Percentiles rank a stretch among this genome's conserved stretches.
Evolutionary conservation across 2,113 vertebrate genomes (phyloP).

Genomic region (Passer domesticus): DNA sequence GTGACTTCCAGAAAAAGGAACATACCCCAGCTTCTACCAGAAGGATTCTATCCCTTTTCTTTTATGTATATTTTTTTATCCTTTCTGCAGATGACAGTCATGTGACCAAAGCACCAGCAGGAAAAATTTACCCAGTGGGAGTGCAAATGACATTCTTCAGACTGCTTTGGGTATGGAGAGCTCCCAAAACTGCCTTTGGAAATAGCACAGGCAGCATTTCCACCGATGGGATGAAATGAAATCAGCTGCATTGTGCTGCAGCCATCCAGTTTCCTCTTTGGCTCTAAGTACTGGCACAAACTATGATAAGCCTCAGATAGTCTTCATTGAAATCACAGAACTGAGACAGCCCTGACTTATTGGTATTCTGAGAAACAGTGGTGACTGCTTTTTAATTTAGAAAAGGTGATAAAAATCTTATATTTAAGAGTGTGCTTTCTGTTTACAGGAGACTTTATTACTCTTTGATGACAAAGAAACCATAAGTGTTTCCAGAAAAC

Average conservation of each 20-base stretch:
- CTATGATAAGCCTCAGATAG: conserved; percentile 43
- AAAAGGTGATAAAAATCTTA: conserved; percentile 46
- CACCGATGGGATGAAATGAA: conserved; percentile 45
- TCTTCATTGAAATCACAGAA: conserved; percentile 27
- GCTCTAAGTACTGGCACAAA: conserved; percentile 37
- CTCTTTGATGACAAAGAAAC: conserved; percentile 12
- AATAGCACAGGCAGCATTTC: conserved; percentile 22
- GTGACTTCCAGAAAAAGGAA: not conserved
- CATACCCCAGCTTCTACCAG: not conserved
- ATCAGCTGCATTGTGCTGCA: conserved; percentile 47
- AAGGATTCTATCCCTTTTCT: not conserved
- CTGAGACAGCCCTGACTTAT: conserved; percentile 42
- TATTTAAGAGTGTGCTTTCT: not conserved
- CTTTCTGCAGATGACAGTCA: not conserved
- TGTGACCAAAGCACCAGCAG: not conserved
- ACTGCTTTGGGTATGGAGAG: conserved; percentile 21
- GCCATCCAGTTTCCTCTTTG: conserved; percentile 59
- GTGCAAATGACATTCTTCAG: conserved; percentile 22
- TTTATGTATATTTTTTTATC: not conserved
- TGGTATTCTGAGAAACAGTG: conserved; percentile 15
- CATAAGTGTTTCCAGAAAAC: not conserved
- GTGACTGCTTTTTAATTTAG: conserved; percentile 48
- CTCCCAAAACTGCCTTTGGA: conserved; percentile 47
- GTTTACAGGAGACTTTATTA: conserved; percentile 34
- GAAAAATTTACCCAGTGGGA: not conserved